These are phyloP conservation scores for Laticauda colubrina DNA, from an alignment of 2,113 vertebrate species.

Conservation along the genomic window DNA sequence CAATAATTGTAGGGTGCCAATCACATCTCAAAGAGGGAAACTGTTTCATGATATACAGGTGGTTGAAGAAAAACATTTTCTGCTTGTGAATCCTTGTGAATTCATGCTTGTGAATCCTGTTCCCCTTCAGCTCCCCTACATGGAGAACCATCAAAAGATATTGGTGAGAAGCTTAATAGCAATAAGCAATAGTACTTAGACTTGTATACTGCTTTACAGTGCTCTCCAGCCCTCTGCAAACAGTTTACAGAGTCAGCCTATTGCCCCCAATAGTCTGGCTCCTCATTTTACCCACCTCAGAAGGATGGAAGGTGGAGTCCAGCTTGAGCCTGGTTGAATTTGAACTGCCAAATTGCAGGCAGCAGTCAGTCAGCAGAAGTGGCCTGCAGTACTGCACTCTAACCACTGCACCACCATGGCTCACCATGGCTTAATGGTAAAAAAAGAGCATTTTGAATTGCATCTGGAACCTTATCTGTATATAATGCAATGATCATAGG, in stretches of 20 bases:
- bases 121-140: not conserved
- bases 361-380: too few relatives aligned
- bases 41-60: not conserved
- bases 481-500: not conserved
- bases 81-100: not conserved
- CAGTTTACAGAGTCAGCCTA: too few relatives aligned
- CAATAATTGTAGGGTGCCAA: not conserved
- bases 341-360: too few relatives aligned
- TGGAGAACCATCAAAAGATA: not conserved
- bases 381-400: too few relatives aligned
- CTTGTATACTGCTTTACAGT: too few relatives aligned
- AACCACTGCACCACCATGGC: too few relatives aligned
- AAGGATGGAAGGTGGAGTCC: too few relatives aligned
- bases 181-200: too few relatives aligned
- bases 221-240: too few relatives aligned
- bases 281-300: too few relatives aligned
- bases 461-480: not conserved
- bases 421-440: not conserved
- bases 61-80: not conserved
- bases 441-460: not conserved
- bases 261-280: too few relatives aligned
- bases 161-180: not conserved
- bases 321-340: too few relatives aligned
- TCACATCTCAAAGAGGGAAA: not conserved
- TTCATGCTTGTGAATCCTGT: not conserved